Evolutionary conservation across 1,140 invertebrate genomes (phyloP).

Genomic region (Drosophila busckii): DNA sequence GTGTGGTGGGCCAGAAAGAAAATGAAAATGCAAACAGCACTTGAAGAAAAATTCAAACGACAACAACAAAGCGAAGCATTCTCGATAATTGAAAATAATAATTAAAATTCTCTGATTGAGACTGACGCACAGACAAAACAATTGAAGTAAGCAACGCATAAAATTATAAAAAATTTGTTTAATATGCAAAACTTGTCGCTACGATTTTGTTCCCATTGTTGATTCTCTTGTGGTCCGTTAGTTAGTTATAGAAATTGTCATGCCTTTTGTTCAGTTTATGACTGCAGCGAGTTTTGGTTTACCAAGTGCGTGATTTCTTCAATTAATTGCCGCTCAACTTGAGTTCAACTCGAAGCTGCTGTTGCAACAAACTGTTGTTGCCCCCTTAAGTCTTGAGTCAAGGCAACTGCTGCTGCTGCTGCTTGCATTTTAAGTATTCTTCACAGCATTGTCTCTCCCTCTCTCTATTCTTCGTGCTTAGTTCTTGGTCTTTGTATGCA

Average conservation of each 20-base stretch:
- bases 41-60: conserved; percentile 35
- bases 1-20: not conserved
- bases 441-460: conserved; percentile 19
- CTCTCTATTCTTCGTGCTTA: not conserved
- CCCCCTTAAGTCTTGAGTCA: conserved; percentile 3
- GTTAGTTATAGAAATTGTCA: conserved; percentile 50
- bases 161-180: conserved; percentile 49
- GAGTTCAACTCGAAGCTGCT: too few relatives aligned
- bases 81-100: conserved; percentile 78
- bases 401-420: too few relatives aligned
- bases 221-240: too few relatives aligned
- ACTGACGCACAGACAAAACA: conserved; percentile 60
- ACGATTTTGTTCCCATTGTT: conserved; percentile 9
- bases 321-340: conserved; percentile 71
- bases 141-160: conserved; percentile 68
- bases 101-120: conserved; percentile 77
- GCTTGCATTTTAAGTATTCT: conserved; percentile 25
- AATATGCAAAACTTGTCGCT: conserved; percentile 69
- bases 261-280: conserved; percentile 43
- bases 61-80: conserved; percentile 36
- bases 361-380: conserved; percentile 34
- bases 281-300: conserved; percentile 18
- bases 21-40: conserved; percentile 37
- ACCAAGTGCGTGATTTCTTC: conserved; percentile 71
- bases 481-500: conserved; percentile 20